These are phyloP conservation scores for Enhydra lutris DNA, from an alignment of 2,113 vertebrate genomes.

Conservation along the genomic window DNA sequence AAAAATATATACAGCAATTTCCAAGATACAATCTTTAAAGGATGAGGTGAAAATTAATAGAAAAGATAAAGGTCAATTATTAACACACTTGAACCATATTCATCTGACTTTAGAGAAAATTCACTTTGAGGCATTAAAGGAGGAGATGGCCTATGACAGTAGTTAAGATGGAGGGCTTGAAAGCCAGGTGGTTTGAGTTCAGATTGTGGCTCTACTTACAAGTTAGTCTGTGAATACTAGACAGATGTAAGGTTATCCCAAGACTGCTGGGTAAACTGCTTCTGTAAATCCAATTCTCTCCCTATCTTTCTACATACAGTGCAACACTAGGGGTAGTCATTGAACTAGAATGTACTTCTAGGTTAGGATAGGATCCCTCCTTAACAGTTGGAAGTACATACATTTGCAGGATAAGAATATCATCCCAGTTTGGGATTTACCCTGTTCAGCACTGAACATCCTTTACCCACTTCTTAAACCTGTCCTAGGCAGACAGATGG, in stretches of 20 bases:
- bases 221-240: background rate
- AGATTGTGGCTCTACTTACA: rapidly evolving
- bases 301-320: rapidly evolving
- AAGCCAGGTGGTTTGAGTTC: background rate
- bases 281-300: background rate
- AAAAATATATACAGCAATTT: background rate
- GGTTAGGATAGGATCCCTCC: background rate
- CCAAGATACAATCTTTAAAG: background rate
- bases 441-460: background rate
- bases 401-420: rapidly evolving
- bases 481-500: background rate
- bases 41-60: background rate
- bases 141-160: background rate
- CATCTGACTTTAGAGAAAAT: background rate
- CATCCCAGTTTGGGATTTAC: background rate
- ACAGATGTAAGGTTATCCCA: background rate
- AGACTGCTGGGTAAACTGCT: background rate
- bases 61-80: background rate
- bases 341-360: background rate
- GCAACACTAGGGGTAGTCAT: background rate
- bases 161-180: background rate
- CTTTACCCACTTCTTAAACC: background rate
- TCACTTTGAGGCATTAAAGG: background rate
- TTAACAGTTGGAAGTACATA: background rate
- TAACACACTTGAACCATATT: background rate